Evolutionary conservation across 2,888 invertebrate genomes (phyloP).

Genomic region (Acleris holmiana): DNA sequence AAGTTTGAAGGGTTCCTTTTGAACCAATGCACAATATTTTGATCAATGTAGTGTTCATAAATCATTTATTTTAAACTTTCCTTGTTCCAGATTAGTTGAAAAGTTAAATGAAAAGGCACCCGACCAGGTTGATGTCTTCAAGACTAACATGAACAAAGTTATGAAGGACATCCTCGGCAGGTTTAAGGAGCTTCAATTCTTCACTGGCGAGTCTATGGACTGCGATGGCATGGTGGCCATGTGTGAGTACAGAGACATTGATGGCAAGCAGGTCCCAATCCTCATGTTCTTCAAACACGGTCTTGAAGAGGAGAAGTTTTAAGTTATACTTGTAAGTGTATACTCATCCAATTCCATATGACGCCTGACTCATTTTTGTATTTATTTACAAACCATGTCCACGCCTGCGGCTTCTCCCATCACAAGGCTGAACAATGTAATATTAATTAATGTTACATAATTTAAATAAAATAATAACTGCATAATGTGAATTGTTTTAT

Average conservation of each 20-base stretch:
- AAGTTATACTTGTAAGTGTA: conserved; percentile 70
- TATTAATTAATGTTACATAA: conserved; percentile 67
- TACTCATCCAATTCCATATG: conserved; percentile 69
- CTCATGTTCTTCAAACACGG: conserved; percentile 99
- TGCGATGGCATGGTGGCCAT: conserved; percentile 97
- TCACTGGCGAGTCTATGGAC: conserved; percentile 96
- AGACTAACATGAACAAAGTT: conserved; percentile 95
- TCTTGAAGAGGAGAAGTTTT: conserved; percentile 97
- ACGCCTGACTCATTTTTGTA: conserved; percentile 72
- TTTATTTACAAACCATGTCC: conserved; percentile 80
- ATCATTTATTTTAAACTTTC: conserved; percentile 17
- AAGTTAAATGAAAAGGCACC: conserved; percentile 92
- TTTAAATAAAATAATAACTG: conserved; percentile 78
- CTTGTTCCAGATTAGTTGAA: conserved; percentile 87
- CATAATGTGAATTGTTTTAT: conserved; percentile 43
- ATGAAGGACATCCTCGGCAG: conserved; percentile 96
- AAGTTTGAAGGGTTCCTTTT: too few relatives aligned
- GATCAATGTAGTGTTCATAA: not conserved
- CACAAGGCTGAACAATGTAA: conserved; percentile 82
- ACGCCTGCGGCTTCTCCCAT: conserved; percentile 72
- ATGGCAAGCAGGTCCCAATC: conserved; percentile 92
- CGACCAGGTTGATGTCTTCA: conserved; percentile 94
- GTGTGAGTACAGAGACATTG: conserved; percentile 95
- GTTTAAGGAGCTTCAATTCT: conserved; percentile 97
- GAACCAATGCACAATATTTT: too few relatives aligned